Base-by-base conservation (phyloP, 1,140 invertebrate genomes). In the Monochamus saltuarius region DNA sequence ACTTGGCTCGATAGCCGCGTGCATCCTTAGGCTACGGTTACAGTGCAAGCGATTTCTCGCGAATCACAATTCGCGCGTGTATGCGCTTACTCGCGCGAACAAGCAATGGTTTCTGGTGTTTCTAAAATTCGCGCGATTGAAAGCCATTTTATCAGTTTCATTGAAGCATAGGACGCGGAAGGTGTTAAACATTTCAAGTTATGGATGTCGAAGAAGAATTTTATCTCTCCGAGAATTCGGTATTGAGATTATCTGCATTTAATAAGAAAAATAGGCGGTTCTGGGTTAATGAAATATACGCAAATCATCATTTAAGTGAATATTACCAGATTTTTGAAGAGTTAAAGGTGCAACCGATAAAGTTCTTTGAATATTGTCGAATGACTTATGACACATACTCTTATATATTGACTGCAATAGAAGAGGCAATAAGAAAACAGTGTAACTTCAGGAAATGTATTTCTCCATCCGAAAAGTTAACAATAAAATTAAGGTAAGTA, bases 401-500 rank as follows among this genome's bases (percentile, higher is more conserved):
- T 47, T 47, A 47, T 47, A 47, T 22, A 16, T 47, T 47, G 13
- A 47, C 2, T 47, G 45, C 45, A 47, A 47, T 47, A 47, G 13
- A 47, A 4, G 45, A 47, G 19, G 45, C 13, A 14, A 47, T 47
- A 47, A 47, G 13, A 22, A 47, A 47, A 47, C 45, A 47, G 19
- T 47, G 45, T 19, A 47, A 47, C 45, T 47, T 47, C 45, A 47
- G 16, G 22, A 19, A 47, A 47, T 47, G 45, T 47, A 47, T 47
- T 47, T 22, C 13, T 47, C 45, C 45, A 47, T 16, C 13, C 19
- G 45, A 47, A 47, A 47, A 47, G 45, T 13, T 47, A 47, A 47
- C 45, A 47, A 47, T 47, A 47, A 47, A 3, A 47, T 47, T 47
- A 22, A 14, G 45, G 45, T 47, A 47, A 47, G 45, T 47, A 47